Percentiles rank a stretch among this genome's conserved stretches.
These are phyloP conservation scores for Caenorhabditis angaria DNA, from an alignment of 2,888 invertebrate genomes.

Conservation along the genomic window DNA sequence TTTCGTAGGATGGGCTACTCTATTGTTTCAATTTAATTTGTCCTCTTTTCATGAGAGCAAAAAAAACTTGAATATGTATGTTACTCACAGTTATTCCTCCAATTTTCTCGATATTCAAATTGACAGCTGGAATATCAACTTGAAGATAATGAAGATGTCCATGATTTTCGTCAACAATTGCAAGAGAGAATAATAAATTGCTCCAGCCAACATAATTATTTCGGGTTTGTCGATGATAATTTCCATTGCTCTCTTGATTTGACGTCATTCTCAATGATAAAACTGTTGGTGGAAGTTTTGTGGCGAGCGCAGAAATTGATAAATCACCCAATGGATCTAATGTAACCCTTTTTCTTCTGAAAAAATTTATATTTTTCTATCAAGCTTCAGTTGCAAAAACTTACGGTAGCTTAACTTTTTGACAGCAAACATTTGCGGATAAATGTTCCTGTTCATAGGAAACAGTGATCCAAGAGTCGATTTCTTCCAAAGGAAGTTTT, in stretches of 20 bases:
- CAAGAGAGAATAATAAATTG: constrained; percentile 50
- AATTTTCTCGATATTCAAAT: constrained; percentile 53
- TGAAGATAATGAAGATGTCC: constrained; percentile 65
- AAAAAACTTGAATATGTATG: no score
- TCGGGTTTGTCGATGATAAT: constrained; percentile 64
- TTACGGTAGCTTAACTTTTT: constrained; percentile 53
- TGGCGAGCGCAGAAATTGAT: constrained; percentile 59
- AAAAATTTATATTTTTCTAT: constrained; percentile 9
- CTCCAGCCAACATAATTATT: constrained; percentile 65
- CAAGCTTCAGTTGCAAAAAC: constrained; percentile 6
- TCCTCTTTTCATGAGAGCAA: no score
- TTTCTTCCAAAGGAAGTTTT: constrained; percentile 53
- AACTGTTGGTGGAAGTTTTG: constrained; percentile 52
- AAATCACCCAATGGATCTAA: constrained; percentile 62
- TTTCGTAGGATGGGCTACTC: no score
- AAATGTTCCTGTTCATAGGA: constrained; percentile 49
- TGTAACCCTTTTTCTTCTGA: constrained; percentile 54
- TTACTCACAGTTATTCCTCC: constrained; percentile 53
- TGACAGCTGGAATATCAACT: constrained; percentile 59
- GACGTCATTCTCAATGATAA: constrained; percentile 56
- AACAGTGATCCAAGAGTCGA: constrained; percentile 65
- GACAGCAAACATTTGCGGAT: constrained; percentile 60
- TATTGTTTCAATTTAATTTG: neutral
- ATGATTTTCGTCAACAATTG: constrained; percentile 60
- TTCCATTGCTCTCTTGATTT: constrained; percentile 44